These are phyloP conservation scores for Notarius quadriscutis DNA, from an alignment of 2,113 vertebrate genomes.

Conservation along the genomic window DNA sequence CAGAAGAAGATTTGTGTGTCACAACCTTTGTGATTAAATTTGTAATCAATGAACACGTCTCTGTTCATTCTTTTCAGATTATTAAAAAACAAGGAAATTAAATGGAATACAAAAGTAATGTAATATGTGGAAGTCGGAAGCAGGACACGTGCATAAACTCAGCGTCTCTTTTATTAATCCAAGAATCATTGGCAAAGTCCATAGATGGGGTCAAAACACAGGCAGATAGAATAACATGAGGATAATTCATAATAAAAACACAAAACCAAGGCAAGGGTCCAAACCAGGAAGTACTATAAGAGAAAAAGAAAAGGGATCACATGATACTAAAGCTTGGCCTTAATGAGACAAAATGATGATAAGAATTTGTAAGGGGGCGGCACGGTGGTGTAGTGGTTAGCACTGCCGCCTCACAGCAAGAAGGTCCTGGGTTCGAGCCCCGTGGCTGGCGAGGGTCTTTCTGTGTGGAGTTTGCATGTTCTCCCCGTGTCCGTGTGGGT, in stretches of 20 bases:
- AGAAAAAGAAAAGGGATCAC: not conserved
- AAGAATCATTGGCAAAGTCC: not conserved
- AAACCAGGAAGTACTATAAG: not conserved
- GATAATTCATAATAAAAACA: not conserved
- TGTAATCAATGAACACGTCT: not conserved
- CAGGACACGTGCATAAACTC: not conserved
- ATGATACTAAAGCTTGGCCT: not conserved
- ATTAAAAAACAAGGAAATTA: not conserved
- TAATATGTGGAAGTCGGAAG: not conserved
- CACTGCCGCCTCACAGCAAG: too few species aligned
- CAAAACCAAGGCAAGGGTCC: not conserved
- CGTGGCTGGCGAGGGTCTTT: too few species aligned
- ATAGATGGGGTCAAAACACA: not conserved
- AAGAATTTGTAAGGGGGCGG: not conserved
- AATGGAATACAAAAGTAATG: not conserved
- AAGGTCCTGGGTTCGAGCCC: too few species aligned
- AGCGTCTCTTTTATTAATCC: not conserved
- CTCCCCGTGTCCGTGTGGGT: too few species aligned
- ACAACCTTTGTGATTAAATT: not conserved
- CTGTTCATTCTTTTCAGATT: not conserved
- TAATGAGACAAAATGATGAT: not conserved
- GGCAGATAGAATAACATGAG: not conserved
- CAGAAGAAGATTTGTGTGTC: not conserved
- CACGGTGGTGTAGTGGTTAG: too few species aligned
- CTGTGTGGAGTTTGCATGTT: too few species aligned